Evolutionary conservation across 2,888 invertebrate genomes (phyloP).

Genomic region (Tiliacea aurago): DNA sequence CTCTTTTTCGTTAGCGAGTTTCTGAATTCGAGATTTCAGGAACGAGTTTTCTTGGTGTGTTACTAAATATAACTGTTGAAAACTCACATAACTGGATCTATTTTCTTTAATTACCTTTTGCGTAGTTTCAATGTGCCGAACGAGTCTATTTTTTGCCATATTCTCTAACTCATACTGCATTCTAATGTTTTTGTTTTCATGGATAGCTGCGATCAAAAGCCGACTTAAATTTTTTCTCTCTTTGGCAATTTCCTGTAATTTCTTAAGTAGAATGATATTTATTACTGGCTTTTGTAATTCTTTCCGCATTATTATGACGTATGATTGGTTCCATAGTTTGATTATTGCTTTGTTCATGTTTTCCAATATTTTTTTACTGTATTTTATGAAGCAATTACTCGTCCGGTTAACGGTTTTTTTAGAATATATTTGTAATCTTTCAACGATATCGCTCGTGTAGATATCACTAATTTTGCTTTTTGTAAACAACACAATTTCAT

Average conservation of each 20-base stretch:
- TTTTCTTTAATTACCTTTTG: constrained; percentile 80
- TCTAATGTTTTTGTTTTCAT: constrained; percentile 82
- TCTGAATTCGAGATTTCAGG: constrained; percentile 77
- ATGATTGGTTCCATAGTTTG: constrained; percentile 29
- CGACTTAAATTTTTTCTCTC: constrained; percentile 79
- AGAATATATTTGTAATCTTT: constrained; percentile 55
- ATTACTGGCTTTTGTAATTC: constrained; percentile 55
- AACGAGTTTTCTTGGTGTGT: constrained; percentile 84
- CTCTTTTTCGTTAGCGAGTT: constrained; percentile 78
- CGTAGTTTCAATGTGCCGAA: constrained; percentile 75
- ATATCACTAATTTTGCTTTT: constrained; percentile 67
- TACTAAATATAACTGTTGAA: constrained; percentile 81
- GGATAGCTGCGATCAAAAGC: constrained; percentile 77
- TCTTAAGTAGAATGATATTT: constrained; percentile 75
- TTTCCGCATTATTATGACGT: constrained; percentile 41
- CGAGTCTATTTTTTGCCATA: constrained; percentile 79
- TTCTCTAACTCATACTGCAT: constrained; percentile 78
- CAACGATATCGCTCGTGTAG: constrained; percentile 42
- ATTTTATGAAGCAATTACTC: constrained; percentile 63
- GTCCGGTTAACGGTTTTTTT: constrained; percentile 65
- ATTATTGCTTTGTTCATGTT: constrained; percentile 33
- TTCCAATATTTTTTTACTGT: constrained; percentile 57
- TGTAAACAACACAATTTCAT: constrained; percentile 69
- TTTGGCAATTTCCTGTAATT: constrained; percentile 77
- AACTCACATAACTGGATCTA: constrained; percentile 77